Evolutionary conservation across 2,113 vertebrate genomes (phyloP), one percentile per base, ranked within the genome.

Genomic region (Prinia subflava): DNA sequence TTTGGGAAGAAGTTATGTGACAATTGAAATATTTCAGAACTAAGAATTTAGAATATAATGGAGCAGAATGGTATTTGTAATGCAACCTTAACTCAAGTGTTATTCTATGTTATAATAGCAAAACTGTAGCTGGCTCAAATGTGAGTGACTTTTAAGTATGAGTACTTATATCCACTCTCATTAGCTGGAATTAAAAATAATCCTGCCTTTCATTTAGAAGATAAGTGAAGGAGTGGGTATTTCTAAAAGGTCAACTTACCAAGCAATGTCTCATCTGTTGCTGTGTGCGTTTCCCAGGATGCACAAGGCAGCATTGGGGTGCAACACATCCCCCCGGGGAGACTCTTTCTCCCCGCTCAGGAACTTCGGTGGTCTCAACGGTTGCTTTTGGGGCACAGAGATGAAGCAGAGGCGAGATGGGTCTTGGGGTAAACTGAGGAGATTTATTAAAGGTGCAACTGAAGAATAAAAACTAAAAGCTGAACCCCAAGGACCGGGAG

Each of bases 121-220:
- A 56, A 81, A 46, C 18, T 60, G 14, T 35, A 67, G 22, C 68
- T 94, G 76, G 47, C 47, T 86, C 27, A 76, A 87, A 69, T 89
- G 13, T 56, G 47, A 77, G 12, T 77, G 22, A 64, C 57, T 87
- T 92, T 77, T 84, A 69, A 78, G 90, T 77, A 44, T 70, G 30
- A 30, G 7, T 83, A 64, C 47, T 83, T 86, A 41, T 10, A 69
- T 60, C 44, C 2, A 0, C 89, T 42, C 56, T 92, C 49, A 68
- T 80, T 83, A 90, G 6, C 35, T 63, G 19, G 81, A 93, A 85
- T 96, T 87, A 90, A 81, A 95, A 86, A 78, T 55, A 86, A 83
- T 88, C 74, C 70, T 86, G 19, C n/a, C 33, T 75, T 92, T 74
- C 25, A 39, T 94, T 81, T 90, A 56, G 50, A 80, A 77, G 49